Base-by-base conservation (phyloP, 2,888 invertebrate species). In the Pollenia griseotomentosa region DNA sequence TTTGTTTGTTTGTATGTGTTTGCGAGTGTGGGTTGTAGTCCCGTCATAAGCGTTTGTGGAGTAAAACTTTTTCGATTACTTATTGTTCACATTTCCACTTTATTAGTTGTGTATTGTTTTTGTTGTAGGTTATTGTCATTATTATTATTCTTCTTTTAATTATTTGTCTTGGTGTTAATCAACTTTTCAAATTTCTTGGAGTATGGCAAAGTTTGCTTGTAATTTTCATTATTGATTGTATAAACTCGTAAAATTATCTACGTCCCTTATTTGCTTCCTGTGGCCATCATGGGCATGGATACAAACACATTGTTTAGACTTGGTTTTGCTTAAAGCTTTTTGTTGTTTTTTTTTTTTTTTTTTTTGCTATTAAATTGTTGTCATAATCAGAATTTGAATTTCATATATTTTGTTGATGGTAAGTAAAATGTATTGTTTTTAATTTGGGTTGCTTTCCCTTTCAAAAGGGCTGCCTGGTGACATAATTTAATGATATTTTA, bases 361-460 rank as follows among this genome's bases (percentile, higher is more conserved):
- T 53, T 46, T 65, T 85, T 71, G 65, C 83, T 86, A 86, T 89
- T 88, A 87, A 82, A 83, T 83, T 85, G 77, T 84, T 89, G 83
- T 86, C 80, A 83, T 73, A 71, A 78, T 80, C 80, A 82, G 63
- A 63, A 83, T 68, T 81, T 63, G 81, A 71, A 71, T 63, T 71
- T 73, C 73, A 87, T 59, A 71, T 75, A 16, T 57, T 81, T 63
- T 55, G n/a, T 63, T 14, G 12, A 40, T 71, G 40, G 11, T 59
- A 57, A 63, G 9, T n/a, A 42, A 57, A 71, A 71, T 57, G 12
- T 57, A 12, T 44, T 71, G 8, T 68, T 40, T 70, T 48, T 8
- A 14, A 8, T 65, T 48, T 6, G 1, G 33, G 33, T 33, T 33
- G 33, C 33, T 33, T 33, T 33, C 33, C 33, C 33, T 33, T 33